These are phyloP conservation scores for Agriopis aurantiaria DNA, from an alignment of 2,888 invertebrate genomes.

Conservation along the genomic window DNA sequence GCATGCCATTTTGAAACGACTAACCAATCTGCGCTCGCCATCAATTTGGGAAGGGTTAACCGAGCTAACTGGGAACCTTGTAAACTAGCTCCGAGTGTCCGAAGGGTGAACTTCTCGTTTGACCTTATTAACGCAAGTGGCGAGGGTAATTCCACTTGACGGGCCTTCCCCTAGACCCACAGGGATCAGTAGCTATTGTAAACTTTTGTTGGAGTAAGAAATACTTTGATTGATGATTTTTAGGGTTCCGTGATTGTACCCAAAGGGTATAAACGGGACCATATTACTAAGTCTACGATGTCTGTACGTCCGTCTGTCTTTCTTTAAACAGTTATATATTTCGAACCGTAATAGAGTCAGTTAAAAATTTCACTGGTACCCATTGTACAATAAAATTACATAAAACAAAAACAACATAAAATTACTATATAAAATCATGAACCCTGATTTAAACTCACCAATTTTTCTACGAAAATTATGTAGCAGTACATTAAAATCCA, in stretches of 20 bases:
- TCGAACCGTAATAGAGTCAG: too few relatives aligned
- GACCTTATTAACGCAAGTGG: conserved; percentile 80
- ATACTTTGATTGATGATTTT: background rate
- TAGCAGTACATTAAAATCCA: background rate
- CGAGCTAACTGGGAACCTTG: conserved; percentile 20
- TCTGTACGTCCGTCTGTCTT: too few relatives aligned
- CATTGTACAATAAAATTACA: too few relatives aligned
- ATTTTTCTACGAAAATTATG: background rate
- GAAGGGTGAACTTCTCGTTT: conserved; percentile 52
- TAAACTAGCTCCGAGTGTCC: conserved; percentile 17
- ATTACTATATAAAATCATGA: too few relatives aligned
- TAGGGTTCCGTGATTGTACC: too few relatives aligned
- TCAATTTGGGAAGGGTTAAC: conserved; percentile 22
- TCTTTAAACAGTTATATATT: too few relatives aligned
- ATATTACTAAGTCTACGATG: too few relatives aligned
- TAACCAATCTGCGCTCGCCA: conserved; percentile 4
- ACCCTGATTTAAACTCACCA: too few relatives aligned
- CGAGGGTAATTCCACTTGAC: conserved; percentile 77
- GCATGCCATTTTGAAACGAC: conserved; percentile 1
- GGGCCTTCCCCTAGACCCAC: conserved; percentile 49
- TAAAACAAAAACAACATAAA: too few relatives aligned
- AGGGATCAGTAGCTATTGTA: background rate
- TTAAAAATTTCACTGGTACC: too few relatives aligned
- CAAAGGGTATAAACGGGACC: too few relatives aligned
- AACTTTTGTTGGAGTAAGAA: background rate